These are phyloP conservation scores for Ichneumon xanthorius DNA, from an alignment of 2,888 invertebrate species.

Conservation along the genomic window DNA sequence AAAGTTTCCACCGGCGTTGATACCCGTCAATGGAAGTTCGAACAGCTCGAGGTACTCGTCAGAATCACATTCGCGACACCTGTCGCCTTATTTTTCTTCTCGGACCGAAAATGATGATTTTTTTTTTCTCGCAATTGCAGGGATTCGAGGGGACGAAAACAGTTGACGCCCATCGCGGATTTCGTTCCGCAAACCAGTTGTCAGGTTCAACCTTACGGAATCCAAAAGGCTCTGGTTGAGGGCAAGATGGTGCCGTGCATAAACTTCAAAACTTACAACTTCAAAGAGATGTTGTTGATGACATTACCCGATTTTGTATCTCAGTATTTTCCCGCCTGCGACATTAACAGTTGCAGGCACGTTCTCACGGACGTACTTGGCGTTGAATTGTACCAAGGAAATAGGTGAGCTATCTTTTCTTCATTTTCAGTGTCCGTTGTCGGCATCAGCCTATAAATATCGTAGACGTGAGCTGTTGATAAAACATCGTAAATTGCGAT, in stretches of 20 bases:
- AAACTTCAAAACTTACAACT: conserved; percentile 94
- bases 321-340: conserved; percentile 92
- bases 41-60: conserved; percentile 76
- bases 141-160: conserved; percentile 85
- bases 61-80: neutral
- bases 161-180: conserved; percentile 90
- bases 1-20: conserved; percentile 86
- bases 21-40: conserved; percentile 85
- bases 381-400: conserved; percentile 93
- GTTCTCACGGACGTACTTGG: conserved; percentile 92
- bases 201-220: conserved; percentile 85
- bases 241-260: conserved; percentile 94
- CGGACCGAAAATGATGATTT: neutral
- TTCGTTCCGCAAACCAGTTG: conserved; percentile 87
- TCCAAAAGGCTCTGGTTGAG: conserved; percentile 93
- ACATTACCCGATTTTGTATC: conserved; percentile 93
- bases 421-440: neutral
- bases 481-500: no score
- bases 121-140: conserved; percentile 71
- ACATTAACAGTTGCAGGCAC: conserved; percentile 91
- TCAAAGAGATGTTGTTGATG: conserved; percentile 91
- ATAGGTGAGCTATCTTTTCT: conserved; percentile 88
- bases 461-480: no score
- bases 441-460: neutral
- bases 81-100: neutral